phyloP scores from a whole-genome alignment of 2,113 vertebrate species.

The Hippocampus abdominalis region DNA sequence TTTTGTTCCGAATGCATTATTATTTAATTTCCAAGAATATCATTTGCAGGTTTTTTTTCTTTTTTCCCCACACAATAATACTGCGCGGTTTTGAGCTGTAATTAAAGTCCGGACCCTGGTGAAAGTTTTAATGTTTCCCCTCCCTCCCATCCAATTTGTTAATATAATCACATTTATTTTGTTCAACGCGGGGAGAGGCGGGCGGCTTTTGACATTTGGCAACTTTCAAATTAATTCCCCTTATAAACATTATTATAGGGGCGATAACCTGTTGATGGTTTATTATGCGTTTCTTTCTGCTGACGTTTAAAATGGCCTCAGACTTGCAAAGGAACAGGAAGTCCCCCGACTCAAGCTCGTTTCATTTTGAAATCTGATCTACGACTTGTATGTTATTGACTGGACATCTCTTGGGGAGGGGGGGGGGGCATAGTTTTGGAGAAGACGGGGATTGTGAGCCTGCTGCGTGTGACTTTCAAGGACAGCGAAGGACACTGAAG shows the following conservation, averaged over 20 bases:
- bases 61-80: neutral
- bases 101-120: neutral
- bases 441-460: neutral
- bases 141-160: conserved; percentile 7
- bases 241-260: neutral
- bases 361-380: neutral
- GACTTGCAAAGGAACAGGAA: neutral
- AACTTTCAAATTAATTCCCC: conserved; percentile 3
- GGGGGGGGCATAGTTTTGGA: neutral
- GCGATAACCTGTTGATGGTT: neutral
- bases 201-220: conserved; percentile 3
- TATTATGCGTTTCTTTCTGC: neutral
- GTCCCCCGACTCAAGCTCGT: neutral
- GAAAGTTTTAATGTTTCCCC: neutral
- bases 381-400: conserved; percentile 5
- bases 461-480: conserved; percentile 33
- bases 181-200: neutral
- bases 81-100: neutral
- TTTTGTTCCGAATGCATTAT: neutral
- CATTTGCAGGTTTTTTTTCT: neutral
- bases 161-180: neutral
- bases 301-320: neutral
- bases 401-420: neutral
- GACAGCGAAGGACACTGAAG: conserved; percentile 15
- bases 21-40: neutral